Evolutionary conservation across 2,888 invertebrate species (phyloP).

Genomic region (Dynastes hyllus): DNA sequence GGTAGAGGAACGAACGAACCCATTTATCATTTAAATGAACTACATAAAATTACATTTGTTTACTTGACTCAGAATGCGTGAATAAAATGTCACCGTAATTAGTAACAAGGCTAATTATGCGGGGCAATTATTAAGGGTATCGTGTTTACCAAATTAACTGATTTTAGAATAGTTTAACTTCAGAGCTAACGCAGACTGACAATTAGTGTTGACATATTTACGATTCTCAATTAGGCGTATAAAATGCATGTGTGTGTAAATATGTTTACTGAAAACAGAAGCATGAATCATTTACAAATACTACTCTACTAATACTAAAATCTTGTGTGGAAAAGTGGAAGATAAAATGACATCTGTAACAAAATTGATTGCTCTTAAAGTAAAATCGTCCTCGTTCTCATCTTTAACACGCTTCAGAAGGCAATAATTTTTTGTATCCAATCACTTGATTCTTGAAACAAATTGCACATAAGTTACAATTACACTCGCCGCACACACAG

Average conservation of each 20-base stretch:
- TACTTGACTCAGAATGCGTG: slow-evolving; percentile 13
- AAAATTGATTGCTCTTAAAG: too few relatives aligned
- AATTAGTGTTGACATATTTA: slow-evolving; percentile 23
- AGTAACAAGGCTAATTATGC: slow-evolving; percentile 37
- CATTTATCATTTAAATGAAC: slow-evolving; percentile 43
- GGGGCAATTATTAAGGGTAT: slow-evolving; percentile 26
- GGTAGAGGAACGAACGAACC: slow-evolving; percentile 26
- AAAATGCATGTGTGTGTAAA: neutral
- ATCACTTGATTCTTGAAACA: too few relatives aligned
- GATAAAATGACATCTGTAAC: too few relatives aligned
- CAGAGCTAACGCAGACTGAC: neutral
- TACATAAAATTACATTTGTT: slow-evolving; percentile 32
- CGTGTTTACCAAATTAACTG: slow-evolving; percentile 27
- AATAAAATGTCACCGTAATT: slow-evolving; percentile 31
- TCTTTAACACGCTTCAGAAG: too few relatives aligned
- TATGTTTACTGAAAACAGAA: neutral
- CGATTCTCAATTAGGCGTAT: neutral
- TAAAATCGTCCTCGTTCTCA: too few relatives aligned
- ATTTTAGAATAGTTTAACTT: slow-evolving; percentile 18
- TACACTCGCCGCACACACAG: too few relatives aligned
- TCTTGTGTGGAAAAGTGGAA: too few relatives aligned
- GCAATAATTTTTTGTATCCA: too few relatives aligned
- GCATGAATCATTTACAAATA: too few relatives aligned
- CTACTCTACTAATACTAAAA: too few relatives aligned
- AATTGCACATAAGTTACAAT: too few relatives aligned